Conservation (phyloP, 2,888 invertebrate species). For the Glyphotaelius pellucidus region DNA sequence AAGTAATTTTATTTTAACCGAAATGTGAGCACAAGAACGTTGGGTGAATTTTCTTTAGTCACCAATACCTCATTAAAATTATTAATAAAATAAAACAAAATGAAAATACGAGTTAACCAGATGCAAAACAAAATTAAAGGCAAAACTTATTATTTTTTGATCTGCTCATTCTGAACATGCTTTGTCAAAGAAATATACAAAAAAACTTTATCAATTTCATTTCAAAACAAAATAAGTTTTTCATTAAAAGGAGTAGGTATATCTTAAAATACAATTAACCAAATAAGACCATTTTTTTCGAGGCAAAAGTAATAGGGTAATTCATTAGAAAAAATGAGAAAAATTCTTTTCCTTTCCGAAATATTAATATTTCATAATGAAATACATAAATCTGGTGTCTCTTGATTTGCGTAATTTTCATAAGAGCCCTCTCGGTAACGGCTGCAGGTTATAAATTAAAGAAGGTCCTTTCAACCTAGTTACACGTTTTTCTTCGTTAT, state of each 20-base stretch:
- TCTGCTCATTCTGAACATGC: not conserved
- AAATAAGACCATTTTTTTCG: not conserved
- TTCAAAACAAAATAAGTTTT: not conserved
- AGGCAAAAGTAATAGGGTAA: not conserved
- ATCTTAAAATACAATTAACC: not conserved
- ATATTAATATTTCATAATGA: conserved; percentile 36
- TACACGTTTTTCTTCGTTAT: not conserved
- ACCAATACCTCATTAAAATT: too few relatives aligned
- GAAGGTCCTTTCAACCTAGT: not conserved
- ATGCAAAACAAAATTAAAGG: too few relatives aligned
- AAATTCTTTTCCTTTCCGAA: not conserved
- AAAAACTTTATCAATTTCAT: not conserved
- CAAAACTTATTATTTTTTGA: not conserved
- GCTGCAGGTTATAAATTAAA: conserved; percentile 29
- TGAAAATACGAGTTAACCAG: too few relatives aligned
- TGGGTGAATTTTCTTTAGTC: too few relatives aligned
- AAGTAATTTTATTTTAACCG: too few relatives aligned
- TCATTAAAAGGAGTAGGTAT: not conserved
- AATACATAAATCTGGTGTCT: conserved; percentile 38
- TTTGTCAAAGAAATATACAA: too few relatives aligned
- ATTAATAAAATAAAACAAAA: too few relatives aligned
- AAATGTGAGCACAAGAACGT: too few relatives aligned
- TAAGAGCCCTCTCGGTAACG: conserved; percentile 14
- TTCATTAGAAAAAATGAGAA: not conserved
- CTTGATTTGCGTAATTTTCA: conserved; percentile 18